Percentiles rank a stretch among this genome's conserved stretches.
These are phyloP conservation scores for Lutjanus campechanus DNA, from an alignment of 2,797 vertebrate genomes.

Conservation along the genomic window DNA sequence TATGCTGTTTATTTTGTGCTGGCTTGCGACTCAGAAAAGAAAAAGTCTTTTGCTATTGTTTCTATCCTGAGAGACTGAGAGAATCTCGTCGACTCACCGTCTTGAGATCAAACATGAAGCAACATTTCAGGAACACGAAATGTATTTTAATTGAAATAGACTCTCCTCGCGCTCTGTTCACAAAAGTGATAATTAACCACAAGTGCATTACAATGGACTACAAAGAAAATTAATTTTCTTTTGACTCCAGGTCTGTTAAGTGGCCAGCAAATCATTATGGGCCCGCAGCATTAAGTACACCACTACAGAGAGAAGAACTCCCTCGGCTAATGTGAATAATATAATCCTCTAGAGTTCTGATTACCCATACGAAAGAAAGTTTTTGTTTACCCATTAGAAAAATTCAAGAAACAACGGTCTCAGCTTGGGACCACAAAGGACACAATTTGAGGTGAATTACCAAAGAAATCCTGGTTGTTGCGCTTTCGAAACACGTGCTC, in stretches of 20 bases:
- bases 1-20: background rate
- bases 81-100: background rate
- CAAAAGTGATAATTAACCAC: constrained; percentile 16
- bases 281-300: background rate
- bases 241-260: constrained; percentile 1
- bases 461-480: background rate
- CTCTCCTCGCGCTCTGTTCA: background rate
- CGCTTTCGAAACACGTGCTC: background rate
- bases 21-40: background rate
- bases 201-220: constrained; percentile 2
- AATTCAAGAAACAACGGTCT: background rate
- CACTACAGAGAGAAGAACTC: background rate
- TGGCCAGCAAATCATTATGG: constrained; percentile 2
- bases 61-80: constrained; percentile 1
- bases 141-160: background rate
- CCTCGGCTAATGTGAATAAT: background rate
- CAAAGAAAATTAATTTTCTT: constrained; percentile 29
- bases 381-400: constrained; percentile 1
- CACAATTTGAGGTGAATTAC: background rate
- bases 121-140: background rate
- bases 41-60: background rate
- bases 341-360: constrained; percentile 3
- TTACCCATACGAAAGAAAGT: background rate
- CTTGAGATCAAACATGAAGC: constrained; percentile 17
- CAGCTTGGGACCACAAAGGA: background rate